Base-by-base conservation (phyloP, 2,797 vertebrate genomes). In the Linurgus olivaceus region DNA sequence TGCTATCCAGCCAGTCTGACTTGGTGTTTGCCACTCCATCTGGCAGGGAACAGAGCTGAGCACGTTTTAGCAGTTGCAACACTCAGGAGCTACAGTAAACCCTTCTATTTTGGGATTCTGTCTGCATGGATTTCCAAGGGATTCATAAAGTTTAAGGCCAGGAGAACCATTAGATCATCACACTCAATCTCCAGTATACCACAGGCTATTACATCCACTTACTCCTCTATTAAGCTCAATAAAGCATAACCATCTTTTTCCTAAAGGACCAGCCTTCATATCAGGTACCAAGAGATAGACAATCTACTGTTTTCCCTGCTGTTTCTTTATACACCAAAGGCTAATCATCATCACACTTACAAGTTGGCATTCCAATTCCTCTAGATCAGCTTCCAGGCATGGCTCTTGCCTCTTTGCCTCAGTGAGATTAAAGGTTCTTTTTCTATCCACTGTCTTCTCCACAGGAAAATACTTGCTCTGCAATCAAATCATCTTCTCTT, bases 131-230 rank as follows among this genome's bases (percentile, higher is more conserved):
- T 91, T 93, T 96, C 68, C 65, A 88, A 70, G 74, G 35, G 47
- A 93, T 91, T 80, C 75, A 61, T 86, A 90, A 90, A 84, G n/a
- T 59, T 88, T 88, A 94, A 86, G 70, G 70, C 79, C 88, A 93
- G 50, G 70, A 96, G 88, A 77, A 88, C 88, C 58, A 62, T 80
- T 55, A 88, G 78, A 83, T 93, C 75, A 77, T 66, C 91, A 76
- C 55, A 68, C 57, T 86, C 73, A 75, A 66, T 90, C 75, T 90
- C 86, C 79, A 90, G 65, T 13, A 93, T 19, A 94, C 45, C 50
- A 78, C 70, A 90, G 74, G n/a, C 55, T 89, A 70, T 91, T 95
- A 66, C 77, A 88, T 86, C 44, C 72, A 90, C 72, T 85, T 93
- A 83, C 57, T 93, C 68, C 8, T 88, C 72, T 88, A 61, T 90